Evolutionary conservation across 1,140 invertebrate species (phyloP), one percentile per base, ranked within the genome.

Genomic region (Bombyx mandarina): DNA sequence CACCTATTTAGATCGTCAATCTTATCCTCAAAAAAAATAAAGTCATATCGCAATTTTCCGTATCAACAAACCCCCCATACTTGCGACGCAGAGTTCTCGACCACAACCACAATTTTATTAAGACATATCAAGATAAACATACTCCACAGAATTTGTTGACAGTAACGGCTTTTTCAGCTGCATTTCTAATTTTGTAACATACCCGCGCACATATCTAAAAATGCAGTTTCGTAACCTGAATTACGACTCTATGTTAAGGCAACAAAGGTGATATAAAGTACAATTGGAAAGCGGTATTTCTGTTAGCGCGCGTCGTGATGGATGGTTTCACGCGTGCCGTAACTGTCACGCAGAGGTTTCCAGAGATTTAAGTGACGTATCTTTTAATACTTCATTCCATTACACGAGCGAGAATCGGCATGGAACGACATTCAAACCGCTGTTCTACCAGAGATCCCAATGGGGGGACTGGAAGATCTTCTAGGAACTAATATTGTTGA

Each of bases 1-100:
- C 70, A 64, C 65, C 69, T 67, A 72, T 71, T 77, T 76, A 74
- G 74, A 54, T 73, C 73, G 75, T 82, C 78, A 81, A 85, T 82
- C 78, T 75, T 70, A 60, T 64, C 56, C 70, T 69, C 60, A 73
- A 77, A 69, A 82, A 68, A 84, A 84, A 84, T 82, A 77, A 79
- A 82, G 79, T 85, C 81, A 85, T 75, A 69, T 63, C 65, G 64
- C 79, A 82, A 85, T 85, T 85, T 85, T 79, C 77, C 78, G 74
- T 79, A 71, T 77, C 75, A 64, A 54, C 75, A 75, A 70, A 70
- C 69, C 63, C 66, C 26, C 64, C 69, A 68, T 61, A 73, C 69
- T 71, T 79, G 69, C 76, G 69, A 73, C 66, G 67, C 43, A 61
- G 69, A 72, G 73, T 77, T 65, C 62, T 65, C 59, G 62, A 8